A percentile compares a stretch with the other conserved stretches of the same genome.
Conservation (phyloP, 1,140 invertebrate genomes). For the Cecropterus lyciades region DNA sequence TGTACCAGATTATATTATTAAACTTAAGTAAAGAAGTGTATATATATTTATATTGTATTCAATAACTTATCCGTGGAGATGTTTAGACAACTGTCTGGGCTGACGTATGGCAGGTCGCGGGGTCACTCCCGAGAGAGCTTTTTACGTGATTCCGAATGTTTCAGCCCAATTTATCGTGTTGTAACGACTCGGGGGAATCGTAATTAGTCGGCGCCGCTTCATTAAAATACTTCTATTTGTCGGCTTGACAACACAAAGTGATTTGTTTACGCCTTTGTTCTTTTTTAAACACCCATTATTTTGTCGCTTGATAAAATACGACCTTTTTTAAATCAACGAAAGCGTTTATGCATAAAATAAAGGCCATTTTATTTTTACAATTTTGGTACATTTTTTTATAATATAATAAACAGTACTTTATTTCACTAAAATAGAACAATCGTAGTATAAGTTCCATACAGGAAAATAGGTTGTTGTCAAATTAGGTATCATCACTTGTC, state of each 20-base stretch:
- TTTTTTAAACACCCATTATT: constrained; percentile 49
- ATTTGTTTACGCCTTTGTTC: constrained; percentile 72
- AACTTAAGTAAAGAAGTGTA: no score
- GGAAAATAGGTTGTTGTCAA: no score
- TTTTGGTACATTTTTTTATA: no score
- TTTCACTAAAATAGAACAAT: no score
- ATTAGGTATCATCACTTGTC: no score
- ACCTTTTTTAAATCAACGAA: constrained; percentile 26
- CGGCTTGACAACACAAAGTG: constrained; percentile 60
- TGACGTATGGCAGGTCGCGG: constrained; percentile 48
- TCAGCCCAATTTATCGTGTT: constrained; percentile 57
- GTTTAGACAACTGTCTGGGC: constrained; percentile 21
- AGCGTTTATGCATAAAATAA: constrained; percentile 27
- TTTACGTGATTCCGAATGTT: constrained; percentile 59
- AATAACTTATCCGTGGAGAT: no score
- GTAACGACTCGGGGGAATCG: constrained; percentile 62
- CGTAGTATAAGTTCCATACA: no score
- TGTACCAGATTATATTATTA: no score
- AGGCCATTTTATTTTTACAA: constrained; percentile 3
- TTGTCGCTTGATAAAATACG: constrained; percentile 43
- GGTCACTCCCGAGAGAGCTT: constrained; percentile 61
- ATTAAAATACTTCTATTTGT: constrained; percentile 80
- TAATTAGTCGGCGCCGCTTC: constrained; percentile 68
- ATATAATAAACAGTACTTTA: no score
- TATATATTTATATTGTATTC: no score